Evolutionary conservation across 2,888 invertebrate genomes (phyloP), one percentile per base, ranked within the genome.

Genomic region (Bombylius major): DNA sequence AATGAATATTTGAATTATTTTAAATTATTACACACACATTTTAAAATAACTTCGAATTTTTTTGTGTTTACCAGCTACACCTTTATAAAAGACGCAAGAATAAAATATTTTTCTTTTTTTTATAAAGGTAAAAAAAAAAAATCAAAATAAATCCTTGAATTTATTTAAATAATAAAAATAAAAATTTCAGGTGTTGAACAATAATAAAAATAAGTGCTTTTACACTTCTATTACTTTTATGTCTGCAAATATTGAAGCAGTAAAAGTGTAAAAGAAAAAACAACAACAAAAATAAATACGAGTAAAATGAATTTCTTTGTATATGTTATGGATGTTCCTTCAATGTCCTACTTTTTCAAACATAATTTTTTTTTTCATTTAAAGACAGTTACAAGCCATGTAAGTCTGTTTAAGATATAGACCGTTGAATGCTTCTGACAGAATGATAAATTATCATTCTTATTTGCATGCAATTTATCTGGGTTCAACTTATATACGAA

Each of bases 401-500:
- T 42, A 42, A 42, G 12, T 42, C 39, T 42, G 39, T 42, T 42
- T 42, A 42, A 42, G 39, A 42, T 42, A 42, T 42, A 42, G 39
- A 42, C 39, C 56, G 51, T 58, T 53, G 55, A 58, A 54, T 53
- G 53, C 33, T 54, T 45, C 50, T 58, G 58, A 56, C 55, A 58
- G 47, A 51, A 56, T 58, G 58, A 58, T 58, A 58, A 58, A 58
- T 58, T 53, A 53, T 50, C 53, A 39, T 50, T 53, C 56, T 53
- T 58, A 58, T 58, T 58, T 58, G 58, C 58, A 58, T 58, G 50
- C 56, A 58, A 58, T 58, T 58, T 58, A 55, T 58, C 56, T 23
- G 23, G 23, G 23, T 23, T 23, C 23, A 23, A 23, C 23, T 23
- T 23, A n/a, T 23, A 23, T n/a, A 23, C 23, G 23, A 23, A 23